Base-by-base conservation (phyloP, 2,797 vertebrate species). In the Micrastur ruficollis region DNA sequence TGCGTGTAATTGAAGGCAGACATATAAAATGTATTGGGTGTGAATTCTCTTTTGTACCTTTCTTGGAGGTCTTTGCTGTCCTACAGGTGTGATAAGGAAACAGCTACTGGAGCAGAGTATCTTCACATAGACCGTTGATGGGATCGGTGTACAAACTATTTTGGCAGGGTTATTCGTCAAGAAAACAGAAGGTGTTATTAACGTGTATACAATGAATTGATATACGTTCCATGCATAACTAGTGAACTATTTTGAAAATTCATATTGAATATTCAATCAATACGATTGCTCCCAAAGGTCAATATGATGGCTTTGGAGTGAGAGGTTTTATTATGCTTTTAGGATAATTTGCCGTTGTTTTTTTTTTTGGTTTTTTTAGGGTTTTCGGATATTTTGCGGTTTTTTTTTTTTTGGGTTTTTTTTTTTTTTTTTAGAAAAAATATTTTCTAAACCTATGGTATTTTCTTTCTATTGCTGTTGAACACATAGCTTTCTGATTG, bases 1-100 rank as follows among this genome's bases (percentile, higher is more conserved):
- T 21, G 14, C 4, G 4, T 50, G 53, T 18, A 44, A 76, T 3
- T 52, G 34, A 94, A 83, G 25, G 42, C 26, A 86, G 58, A 71
- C 87, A 74, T 42, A 40, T 15, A n/a, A 86, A 89, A 62, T 0
- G 0, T 42, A 19, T 11, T 26, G 71, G 8, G 42, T 1, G 1
- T 40, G 53, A 92, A 72, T 71, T 31, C 9, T 75, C 49, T 92
- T 89, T 84, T 65, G 66, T 71, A 4, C 20, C 22, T 88, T 72
- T 66, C 29, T 58, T 81, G 67, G 47, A 71, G 47, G 3, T 76
- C 67, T 74, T 93, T 27, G 2, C 75, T 90, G 2, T 71, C n/a
- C 20, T 71, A 13, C n/a, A 79, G 67, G 42, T 32, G 32, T 10
- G 36, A 40, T 34, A 58, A 61, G 34, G 32, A 61, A 92, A 50